These are phyloP conservation scores for Stenopsyche tienmushanensis DNA, from an alignment of 1,140 invertebrate genomes.

Conservation along the genomic window DNA sequence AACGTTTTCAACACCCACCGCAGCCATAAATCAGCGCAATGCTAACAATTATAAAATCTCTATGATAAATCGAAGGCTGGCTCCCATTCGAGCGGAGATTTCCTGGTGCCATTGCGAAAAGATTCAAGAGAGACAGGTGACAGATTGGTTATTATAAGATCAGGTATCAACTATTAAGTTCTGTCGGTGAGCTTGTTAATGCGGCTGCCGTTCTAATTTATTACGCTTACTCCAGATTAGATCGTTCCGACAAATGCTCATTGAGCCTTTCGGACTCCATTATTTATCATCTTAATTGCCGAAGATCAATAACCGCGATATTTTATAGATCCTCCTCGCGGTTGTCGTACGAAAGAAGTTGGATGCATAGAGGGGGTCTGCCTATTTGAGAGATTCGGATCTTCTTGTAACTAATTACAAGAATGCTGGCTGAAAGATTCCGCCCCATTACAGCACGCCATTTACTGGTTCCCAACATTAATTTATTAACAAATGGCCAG, in stretches of 20 bases:
- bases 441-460: background rate
- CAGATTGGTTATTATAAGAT: background rate
- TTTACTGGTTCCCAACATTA: conserved; percentile 11
- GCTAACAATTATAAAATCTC: no score
- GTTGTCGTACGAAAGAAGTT: no score
- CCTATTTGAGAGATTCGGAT: background rate
- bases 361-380: background rate
- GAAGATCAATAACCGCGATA: no score
- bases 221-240: background rate
- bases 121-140: background rate
- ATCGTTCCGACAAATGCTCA: no score
- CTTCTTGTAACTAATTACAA: conserved; percentile 6
- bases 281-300: no score
- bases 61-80: no score
- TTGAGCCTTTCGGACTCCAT: no score
- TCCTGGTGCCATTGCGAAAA: no score
- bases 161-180: background rate
- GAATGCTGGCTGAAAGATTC: conserved; percentile 10
- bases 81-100: no score
- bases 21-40: no score
- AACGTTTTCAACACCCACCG: no score
- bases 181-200: background rate
- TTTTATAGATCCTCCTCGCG: no score
- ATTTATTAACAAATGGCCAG: conserved; percentile 13
- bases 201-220: background rate